Conservation (phyloP, 2,888 invertebrate species). For the Acronicta alni region DNA sequence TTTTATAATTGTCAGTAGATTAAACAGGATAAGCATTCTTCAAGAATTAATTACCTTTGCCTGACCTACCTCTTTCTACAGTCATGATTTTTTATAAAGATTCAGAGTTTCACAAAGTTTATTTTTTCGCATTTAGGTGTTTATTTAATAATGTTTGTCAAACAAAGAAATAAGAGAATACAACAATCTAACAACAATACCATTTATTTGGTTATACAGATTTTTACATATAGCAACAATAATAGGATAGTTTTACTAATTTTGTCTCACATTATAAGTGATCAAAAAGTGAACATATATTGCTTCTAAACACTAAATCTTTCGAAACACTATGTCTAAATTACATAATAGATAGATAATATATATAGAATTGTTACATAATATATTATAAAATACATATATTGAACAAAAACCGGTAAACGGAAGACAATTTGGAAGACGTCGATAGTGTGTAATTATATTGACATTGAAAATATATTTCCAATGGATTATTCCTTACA, state of each 20-base stretch:
- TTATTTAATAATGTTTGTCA: too few species aligned
- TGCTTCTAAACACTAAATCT: slow-evolving; percentile 73
- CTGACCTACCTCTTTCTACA: too few species aligned
- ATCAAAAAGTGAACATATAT: slow-evolving; percentile 74
- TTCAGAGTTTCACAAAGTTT: too few species aligned
- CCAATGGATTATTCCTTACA: slow-evolving; percentile 27
- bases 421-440: slow-evolving; percentile 76
- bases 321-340: slow-evolving; percentile 59
- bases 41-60: too few species aligned
- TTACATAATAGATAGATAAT: slow-evolving; percentile 52
- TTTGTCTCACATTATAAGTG: slow-evolving; percentile 69
- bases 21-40: too few species aligned
- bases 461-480: slow-evolving; percentile 86
- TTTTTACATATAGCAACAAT: slow-evolving; percentile 87
- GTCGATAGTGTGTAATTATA: slow-evolving; percentile 41
- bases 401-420: slow-evolving; percentile 43
- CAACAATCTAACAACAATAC: slow-evolving; percentile 84
- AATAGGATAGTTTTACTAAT: slow-evolving; percentile 75
- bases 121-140: too few species aligned
- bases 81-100: too few species aligned
- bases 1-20: too few species aligned
- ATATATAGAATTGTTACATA: slow-evolving; percentile 40
- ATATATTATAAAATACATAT: slow-evolving; percentile 31
- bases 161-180: slow-evolving; percentile 71
- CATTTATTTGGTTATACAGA: slow-evolving; percentile 88